Base-by-base conservation (phyloP, 2,113 vertebrate genomes). In the Fulmarus glacialis region DNA sequence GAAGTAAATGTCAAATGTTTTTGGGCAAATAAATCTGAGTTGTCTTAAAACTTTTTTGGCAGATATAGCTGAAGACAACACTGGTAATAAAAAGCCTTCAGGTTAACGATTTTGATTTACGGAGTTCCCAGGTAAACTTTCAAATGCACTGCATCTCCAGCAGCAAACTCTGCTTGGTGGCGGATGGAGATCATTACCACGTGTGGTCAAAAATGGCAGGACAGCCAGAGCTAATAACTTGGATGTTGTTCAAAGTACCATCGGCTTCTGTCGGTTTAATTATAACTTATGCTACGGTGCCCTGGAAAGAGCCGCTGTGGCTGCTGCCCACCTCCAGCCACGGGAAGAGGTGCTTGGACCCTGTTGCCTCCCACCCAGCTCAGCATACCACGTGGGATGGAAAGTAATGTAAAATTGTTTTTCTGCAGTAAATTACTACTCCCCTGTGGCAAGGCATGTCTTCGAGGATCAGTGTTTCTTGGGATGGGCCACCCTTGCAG, bases 1-100 rank as follows among this genome's bases (percentile, higher is more conserved):
- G 93, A 98, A 98, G 97, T 97, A 96, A 97, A 97, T 96, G 96
- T 97, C 95, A 96, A 89, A 94, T 86, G 64, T 32, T 97, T 95
- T 95, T 79, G 38, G 58, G 56, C 66, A 97, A 98, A 96, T 97
- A 89, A 87, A 94, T 89, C 78, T 87, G 93, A 96, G 55, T 83
- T 96, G 93, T 47, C 90, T 92, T 95, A 93, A 96, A 98, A 92
- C 38, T 78, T 96, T 96, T 97, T 95, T 91, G 74, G 53, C 82
- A 91, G 91, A 26, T 82, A 15, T 8, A 90, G 77, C 72, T 56
- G 72, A 92, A 93, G 85, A 89, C 4, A 62, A 64, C 22, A 23
- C 48, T 43, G 71, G 87, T 36, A 95, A 82, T 56, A 92, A 95
- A 95, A 97, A 84, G 70, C 55, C 60, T 62, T 38, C 75, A 82